A percentile compares a stretch with the other conserved stretches of the same genome.
Evolutionary conservation across 2,888 invertebrate genomes (phyloP).

Genomic region (Drosophila histrio): DNA sequence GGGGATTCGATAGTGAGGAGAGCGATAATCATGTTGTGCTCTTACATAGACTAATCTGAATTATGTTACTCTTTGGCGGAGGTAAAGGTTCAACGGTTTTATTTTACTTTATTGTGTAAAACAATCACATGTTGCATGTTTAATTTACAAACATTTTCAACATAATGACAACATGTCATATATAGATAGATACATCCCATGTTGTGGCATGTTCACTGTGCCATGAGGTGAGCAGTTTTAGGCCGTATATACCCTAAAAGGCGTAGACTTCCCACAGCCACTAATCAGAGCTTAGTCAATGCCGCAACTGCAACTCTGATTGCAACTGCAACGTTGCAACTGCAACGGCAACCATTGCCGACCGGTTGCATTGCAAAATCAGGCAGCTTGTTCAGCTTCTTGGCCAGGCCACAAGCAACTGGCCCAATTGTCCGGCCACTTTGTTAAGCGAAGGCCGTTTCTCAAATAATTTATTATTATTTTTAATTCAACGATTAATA

Average conservation of each 20-base stretch:
- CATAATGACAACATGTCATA: constrained; percentile 35
- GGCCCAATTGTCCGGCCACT: constrained; percentile 46
- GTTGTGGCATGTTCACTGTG: constrained; percentile 48
- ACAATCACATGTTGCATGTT: constrained; percentile 54
- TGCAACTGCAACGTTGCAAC: constrained; percentile 19
- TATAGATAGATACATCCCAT: constrained; percentile 3
- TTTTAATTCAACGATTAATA: constrained; percentile 63
- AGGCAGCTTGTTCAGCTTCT: constrained; percentile 29
- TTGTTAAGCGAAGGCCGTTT: constrained; percentile 61
- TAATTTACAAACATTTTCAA: constrained; percentile 17
- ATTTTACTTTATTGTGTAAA: constrained; percentile 50
- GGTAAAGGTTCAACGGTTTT: background rate
- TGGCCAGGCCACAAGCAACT: constrained; percentile 32
- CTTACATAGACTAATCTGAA: constrained; percentile 9
- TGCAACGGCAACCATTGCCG: constrained; percentile 25
- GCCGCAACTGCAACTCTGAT: constrained; percentile 12
- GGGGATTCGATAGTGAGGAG: background rate
- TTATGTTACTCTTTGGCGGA: constrained; percentile 16
- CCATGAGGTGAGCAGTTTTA: constrained; percentile 48
- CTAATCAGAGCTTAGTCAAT: constrained; percentile 33
- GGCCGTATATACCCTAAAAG: constrained; percentile 54
- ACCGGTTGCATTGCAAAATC: constrained; percentile 64
- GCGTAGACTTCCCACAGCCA: constrained; percentile 19
- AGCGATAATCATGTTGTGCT: constrained; percentile 8
- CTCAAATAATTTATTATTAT: constrained; percentile 22